A percentile compares a stretch with the other conserved stretches of the same genome.
phyloP scores from a whole-genome alignment of 2,113 vertebrate genomes.

The Condylura cristata region DNA sequence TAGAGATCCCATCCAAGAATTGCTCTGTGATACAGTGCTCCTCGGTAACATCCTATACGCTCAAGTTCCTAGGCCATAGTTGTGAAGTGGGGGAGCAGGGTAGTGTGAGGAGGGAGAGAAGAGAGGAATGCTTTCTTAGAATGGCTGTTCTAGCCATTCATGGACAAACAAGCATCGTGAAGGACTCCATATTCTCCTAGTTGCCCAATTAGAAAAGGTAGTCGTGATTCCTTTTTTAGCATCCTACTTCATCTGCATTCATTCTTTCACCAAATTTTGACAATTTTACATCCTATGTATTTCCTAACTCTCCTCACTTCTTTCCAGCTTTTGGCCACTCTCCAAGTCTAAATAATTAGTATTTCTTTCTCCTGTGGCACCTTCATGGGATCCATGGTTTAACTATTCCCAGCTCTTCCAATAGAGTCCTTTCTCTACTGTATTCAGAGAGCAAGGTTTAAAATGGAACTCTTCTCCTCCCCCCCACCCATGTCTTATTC shows the following conservation, averaged over 20 bases:
- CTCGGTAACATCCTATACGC: neutral
- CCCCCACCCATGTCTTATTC: no score
- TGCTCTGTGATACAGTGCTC: neutral
- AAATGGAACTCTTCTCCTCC: neutral
- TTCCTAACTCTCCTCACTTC: neutral
- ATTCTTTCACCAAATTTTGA: neutral
- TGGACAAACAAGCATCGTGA: neutral
- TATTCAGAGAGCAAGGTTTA: neutral
- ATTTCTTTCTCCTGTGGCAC: neutral
- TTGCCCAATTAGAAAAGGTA: neutral
- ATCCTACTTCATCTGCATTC: neutral
- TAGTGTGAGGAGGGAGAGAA: no score
- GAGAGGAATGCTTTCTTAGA: neutral
- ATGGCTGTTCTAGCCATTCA: neutral
- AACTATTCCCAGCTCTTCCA: neutral
- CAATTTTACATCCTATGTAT: neutral
- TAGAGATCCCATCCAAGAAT: neutral
- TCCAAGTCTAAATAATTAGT: neutral
- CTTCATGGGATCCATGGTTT: neutral
- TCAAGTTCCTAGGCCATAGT: neutral
- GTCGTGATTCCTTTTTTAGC: neutral
- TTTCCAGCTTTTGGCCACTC: neutral
- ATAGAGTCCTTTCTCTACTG: neutral
- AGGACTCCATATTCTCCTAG: neutral
- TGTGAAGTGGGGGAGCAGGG: no score